Conservation (phyloP, 2,888 invertebrate genomes). For the Drosophila macrospina region DNA sequence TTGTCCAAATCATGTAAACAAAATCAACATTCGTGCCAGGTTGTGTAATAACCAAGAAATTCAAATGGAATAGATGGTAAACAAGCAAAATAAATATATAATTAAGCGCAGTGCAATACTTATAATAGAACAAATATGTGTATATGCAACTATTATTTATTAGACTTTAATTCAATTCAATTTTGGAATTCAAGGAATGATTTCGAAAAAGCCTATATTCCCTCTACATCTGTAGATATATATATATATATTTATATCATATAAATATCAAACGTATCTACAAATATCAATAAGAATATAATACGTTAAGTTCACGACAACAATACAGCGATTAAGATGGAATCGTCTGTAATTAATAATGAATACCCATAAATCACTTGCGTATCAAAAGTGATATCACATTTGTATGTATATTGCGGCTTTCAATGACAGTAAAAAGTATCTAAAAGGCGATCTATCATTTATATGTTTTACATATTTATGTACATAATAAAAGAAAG, state of each 20-base stretch:
- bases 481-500: conserved; percentile 3
- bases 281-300: not conserved
- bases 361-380: conserved; percentile 19
- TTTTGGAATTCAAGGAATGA: not conserved
- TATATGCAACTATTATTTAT: not conserved
- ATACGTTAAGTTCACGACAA: conserved; percentile 9
- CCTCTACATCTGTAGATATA: not conserved
- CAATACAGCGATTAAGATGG: conserved; percentile 5
- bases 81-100: not conserved
- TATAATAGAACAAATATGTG: not conserved
- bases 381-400: conserved; percentile 14
- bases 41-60: not conserved
- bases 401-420: conserved; percentile 11
- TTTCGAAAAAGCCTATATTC: too few species aligned
- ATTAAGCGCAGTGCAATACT: not conserved
- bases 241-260: too few species aligned
- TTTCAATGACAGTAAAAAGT: conserved; percentile 7
- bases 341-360: conserved; percentile 23
- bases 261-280: not conserved
- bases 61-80: too few species aligned
- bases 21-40: not conserved
- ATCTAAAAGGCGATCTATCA: conserved; percentile 9
- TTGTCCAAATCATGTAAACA: conserved; percentile 3
- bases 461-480: conserved; percentile 6
- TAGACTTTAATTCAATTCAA: not conserved